A percentile compares a stretch with the other conserved stretches of the same genome.
phyloP scores from a whole-genome alignment of 53 echinoderm and acorn worm genomes.

The Stichopus horrens region DNA sequence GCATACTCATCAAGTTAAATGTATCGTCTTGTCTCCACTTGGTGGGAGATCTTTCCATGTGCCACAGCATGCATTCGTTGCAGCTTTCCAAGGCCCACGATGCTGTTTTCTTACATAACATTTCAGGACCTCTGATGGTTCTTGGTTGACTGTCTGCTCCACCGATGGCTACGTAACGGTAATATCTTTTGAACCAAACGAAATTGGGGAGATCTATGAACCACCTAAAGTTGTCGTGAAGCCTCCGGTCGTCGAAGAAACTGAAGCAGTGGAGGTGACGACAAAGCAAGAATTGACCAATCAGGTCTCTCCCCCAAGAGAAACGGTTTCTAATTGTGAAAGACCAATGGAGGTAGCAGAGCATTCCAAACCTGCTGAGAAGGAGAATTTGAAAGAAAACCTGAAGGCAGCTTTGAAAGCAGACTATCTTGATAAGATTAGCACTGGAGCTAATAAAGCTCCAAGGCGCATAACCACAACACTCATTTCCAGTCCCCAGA shows the following conservation, averaged over 20 bases:
- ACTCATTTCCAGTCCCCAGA: neutral
- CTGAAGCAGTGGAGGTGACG: neutral
- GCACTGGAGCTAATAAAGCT: constrained; percentile 3
- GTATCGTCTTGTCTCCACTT: no score
- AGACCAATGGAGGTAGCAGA: neutral
- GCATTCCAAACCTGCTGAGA: neutral
- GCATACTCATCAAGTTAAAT: no score
- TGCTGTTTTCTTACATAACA: neutral
- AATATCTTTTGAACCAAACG: constrained; percentile 79
- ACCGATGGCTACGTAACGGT: constrained; percentile 92
- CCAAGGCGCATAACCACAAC: constrained; percentile 21
- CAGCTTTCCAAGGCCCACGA: no score
- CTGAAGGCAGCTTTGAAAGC: neutral
- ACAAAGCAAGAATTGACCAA: neutral
- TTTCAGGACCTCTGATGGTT: constrained; percentile 77
- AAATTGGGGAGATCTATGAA: constrained; percentile 74
- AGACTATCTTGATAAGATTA: neutral
- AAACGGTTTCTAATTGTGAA: neutral
- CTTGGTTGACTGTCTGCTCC: constrained; percentile 68
- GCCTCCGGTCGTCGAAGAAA: neutral
- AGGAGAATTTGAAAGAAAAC: neutral
- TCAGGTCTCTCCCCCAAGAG: neutral
- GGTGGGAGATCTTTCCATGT: no score
- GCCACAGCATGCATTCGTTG: no score
- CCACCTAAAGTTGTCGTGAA: constrained; percentile 36